Evolutionary conservation across 2,888 invertebrate genomes (phyloP), one percentile per base, ranked within the genome.

Genomic region (Morpho achilles): DNA sequence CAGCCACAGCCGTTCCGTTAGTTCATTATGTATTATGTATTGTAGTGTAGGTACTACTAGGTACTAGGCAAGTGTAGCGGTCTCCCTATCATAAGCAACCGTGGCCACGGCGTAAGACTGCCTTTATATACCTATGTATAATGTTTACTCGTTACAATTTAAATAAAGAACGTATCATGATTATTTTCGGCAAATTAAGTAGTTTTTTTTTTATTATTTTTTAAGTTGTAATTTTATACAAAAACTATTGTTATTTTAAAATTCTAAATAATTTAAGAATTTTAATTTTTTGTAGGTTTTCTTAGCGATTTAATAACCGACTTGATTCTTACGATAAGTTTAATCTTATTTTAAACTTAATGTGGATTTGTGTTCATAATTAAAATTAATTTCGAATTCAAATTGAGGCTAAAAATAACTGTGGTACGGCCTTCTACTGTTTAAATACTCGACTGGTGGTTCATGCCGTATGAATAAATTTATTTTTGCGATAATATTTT

Each of bases 71-170:
- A 52, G 53, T 53, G 47, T 40, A 54, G 53, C 53, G 56, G 43
- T 60, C 49, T 53, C 56, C 52, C 51, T 52, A 56, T 49, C 47
- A 41, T 53, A 53, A 60, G 50, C 50, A 60, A 54, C 50, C 59
- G 59, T 57, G 76, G 58, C 64, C 65, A 63, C 79, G 80, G 83
- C 77, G 79, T 79, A 89, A 88, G 89, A 88, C 88, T 89, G 89
- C 87, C 76, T 81, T 84, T 60, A 60, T 32, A 50, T 50, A 32
- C 53, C 39, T 61, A 46, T 61, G 80, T 78, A 82, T 73, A 77
- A 80, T 81, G 75, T 82, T 82, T 82, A 83, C 74, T 80, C 76
- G 79, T 82, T 81, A 76, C 79, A 73, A 53, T 50, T 50, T 54
- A 10, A 16, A 9, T 39, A 48, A 47, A 10, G 47, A 23, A 7